phyloP scores from a whole-genome alignment of 2,888 invertebrate genomes.

The Cyclophora albipunctata region DNA sequence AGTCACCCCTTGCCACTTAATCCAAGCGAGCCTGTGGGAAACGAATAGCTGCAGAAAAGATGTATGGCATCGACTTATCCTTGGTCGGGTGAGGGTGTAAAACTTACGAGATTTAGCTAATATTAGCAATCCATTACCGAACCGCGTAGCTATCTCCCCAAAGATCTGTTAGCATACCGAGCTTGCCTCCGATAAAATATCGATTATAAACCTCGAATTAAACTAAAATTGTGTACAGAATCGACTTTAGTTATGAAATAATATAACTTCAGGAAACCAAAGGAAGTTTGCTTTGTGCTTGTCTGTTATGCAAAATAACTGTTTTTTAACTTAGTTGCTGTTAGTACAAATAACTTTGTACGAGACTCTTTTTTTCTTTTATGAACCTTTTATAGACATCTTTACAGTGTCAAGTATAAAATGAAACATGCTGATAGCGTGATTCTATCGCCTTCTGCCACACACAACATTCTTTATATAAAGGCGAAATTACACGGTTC shows the following conservation, averaged over 20 bases:
- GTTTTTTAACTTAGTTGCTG: too few species aligned
- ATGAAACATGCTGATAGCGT: too few species aligned
- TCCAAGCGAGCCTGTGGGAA: constrained; percentile 29
- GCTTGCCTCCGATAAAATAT: constrained; percentile 22
- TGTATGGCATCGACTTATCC: constrained; percentile 58
- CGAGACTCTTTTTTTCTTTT: too few species aligned
- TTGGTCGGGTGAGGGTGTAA: constrained; percentile 35
- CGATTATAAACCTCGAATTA: constrained; percentile 16
- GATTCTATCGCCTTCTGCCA: too few species aligned
- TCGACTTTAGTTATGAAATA: too few species aligned
- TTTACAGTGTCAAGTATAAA: too few species aligned
- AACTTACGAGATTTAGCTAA: constrained; percentile 68
- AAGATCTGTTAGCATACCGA: constrained; percentile 16
- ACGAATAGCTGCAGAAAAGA: constrained; percentile 60
- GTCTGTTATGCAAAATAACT: too few species aligned
- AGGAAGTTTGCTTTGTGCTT: too few species aligned
- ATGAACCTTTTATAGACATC: too few species aligned
- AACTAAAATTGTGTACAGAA: constrained; percentile 1
- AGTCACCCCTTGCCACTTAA: constrained; percentile 31
- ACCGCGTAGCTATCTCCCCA: constrained; percentile 25
- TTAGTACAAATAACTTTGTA: too few species aligned
- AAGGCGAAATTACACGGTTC: not conserved
- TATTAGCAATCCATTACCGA: constrained; percentile 71
- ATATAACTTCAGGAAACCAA: too few species aligned
- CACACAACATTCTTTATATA: too few species aligned